Evolutionary conservation across 1,140 invertebrate genomes (phyloP).

Genomic region (Dermatophagoides farinae): DNA sequence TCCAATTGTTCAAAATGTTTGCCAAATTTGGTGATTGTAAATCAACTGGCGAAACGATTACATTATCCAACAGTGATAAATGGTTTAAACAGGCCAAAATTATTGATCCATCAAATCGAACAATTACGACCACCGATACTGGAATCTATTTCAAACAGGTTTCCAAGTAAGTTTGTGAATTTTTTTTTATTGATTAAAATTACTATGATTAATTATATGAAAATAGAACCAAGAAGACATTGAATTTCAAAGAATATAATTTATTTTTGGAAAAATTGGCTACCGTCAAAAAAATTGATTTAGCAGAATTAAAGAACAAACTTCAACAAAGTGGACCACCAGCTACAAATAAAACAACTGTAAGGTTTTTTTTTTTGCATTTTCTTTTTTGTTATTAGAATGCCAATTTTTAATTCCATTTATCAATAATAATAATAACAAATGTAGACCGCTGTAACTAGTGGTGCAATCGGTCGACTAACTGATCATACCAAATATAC

Average conservation of each 20-base stretch:
- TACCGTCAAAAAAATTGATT: slow-evolving; percentile 51
- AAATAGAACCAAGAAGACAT: slow-evolving; percentile 19
- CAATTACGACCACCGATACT: slow-evolving; percentile 57
- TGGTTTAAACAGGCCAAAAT: slow-evolving; percentile 87
- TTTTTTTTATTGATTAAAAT: not conserved
- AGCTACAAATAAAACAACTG: not conserved
- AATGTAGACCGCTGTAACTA: slow-evolving; percentile 15
- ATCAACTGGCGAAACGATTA: slow-evolving; percentile 62
- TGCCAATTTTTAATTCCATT: not conserved
- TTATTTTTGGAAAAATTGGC: slow-evolving; percentile 58
- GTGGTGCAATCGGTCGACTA: slow-evolving; percentile 49
- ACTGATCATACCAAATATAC: slow-evolving; percentile 78
- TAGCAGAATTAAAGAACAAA: slow-evolving; percentile 50
- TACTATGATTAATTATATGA: not conserved
- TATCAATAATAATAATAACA: no score
- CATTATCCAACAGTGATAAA: slow-evolving; percentile 69
- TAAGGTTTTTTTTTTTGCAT: not conserved
- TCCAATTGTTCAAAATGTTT: slow-evolving; percentile 40
- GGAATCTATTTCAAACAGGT: slow-evolving; percentile 71
- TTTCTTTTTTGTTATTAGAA: not conserved
- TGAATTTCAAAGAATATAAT: slow-evolving; percentile 44
- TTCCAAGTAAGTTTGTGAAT: slow-evolving; percentile 35
- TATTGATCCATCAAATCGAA: slow-evolving; percentile 64
- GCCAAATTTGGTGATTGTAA: slow-evolving; percentile 70
- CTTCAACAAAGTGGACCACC: slow-evolving; percentile 29